Base-by-base conservation (phyloP, 1,140 invertebrate species). In the Drosophila varians region DNA sequence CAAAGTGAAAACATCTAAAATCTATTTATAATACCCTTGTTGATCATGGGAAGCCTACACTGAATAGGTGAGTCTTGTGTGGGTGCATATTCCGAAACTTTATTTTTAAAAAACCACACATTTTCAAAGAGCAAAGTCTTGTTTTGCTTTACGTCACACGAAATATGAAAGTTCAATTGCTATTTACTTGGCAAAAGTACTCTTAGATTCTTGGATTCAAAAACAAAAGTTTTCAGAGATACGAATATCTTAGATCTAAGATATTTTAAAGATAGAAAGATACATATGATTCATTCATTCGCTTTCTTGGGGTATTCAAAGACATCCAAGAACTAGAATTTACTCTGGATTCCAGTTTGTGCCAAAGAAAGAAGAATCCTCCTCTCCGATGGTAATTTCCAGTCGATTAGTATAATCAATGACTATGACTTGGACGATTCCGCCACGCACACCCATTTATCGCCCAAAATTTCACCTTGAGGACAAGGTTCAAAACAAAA, bases 401-500 rank as follows among this genome's bases (percentile, higher is more conserved):
- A 74, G 46, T 45, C 46, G 58, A 77, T 53, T 65, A 66, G 25
- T 52, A 47, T 51, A 68, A 62, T 78, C 56, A 54, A 54, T 71
- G 16, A 38, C 42, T 38, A 26, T 19, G 16, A 16, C 25, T 64
- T 31, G 9, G 53, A 8, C 26, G 45, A 34, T 23, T 19, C 18
- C 14, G 11, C 21, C 9, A 2, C 2, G 31, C 14, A 31, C 28
- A 31, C 28, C 28, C 42, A 56, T 79, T 84, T 84, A 78, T 83
- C 74, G 80, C 77, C 42, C 16, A 25, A 45, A 52, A 68, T 71
- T 74, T 82, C 55, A 77, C 77, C 73, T 78, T 72, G 62, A 70
- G 64, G 58, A 12, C 80, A 84, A 80, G 78, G 82, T 86, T 80
- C 80, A 76, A 54, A 71, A 60, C 53, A 69, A 83, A 36, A 77